Evolutionary conservation across 2,113 vertebrate species (phyloP), one percentile per base, ranked within the genome.

Genomic region (Lasiurus cinereus): DNA sequence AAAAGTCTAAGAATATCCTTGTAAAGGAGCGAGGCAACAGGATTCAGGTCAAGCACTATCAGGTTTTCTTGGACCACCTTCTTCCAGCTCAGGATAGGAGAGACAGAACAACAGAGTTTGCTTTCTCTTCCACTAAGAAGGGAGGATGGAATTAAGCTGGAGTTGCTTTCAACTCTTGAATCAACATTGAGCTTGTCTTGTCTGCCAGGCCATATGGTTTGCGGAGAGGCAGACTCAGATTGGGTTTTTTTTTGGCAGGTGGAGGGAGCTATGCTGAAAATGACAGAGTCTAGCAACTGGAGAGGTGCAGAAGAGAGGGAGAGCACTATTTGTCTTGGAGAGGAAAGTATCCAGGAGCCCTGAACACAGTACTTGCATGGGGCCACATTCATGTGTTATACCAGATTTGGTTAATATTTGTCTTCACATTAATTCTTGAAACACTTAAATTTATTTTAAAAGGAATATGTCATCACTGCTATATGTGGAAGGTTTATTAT

Each of bases 191-290:
- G 62, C 67, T 88, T 2, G 36, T 59, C 73, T 94, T 52, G 69
- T 94, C 97, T 97, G 94, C 93, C 97, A 97, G 72, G 59, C 96
- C 97, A 97, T 95, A 96, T 97, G 97, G 92, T 89, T 91, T 94
- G 66, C 70, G 92, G 94, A 72, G 73, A 94, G 85, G 62, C 94
- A 97, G 83, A 87, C 43, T 73, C 77, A 48, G 85, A 31, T 36
- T 76, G 69, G 56, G 39, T 82, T 87, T 89, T 87, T 89, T 93
- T 89, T 93, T 93, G 94, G 83, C 96, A 97, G 96, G 95, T 73
- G 92, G 92, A 94, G 31, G 24, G 90, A 95, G 54, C 85, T 56
- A 24, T 95, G 92, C 96, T 97, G 97, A 94, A 97, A 97, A 97
- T 95, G 97, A 93, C 92, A 91, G 97, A 95, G 96, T 96, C 96